Evolutionary conservation across 2,797 vertebrate species (phyloP), one percentile per base, ranked within the genome.

Genomic region (Mormyrops attenuatus): DNA sequence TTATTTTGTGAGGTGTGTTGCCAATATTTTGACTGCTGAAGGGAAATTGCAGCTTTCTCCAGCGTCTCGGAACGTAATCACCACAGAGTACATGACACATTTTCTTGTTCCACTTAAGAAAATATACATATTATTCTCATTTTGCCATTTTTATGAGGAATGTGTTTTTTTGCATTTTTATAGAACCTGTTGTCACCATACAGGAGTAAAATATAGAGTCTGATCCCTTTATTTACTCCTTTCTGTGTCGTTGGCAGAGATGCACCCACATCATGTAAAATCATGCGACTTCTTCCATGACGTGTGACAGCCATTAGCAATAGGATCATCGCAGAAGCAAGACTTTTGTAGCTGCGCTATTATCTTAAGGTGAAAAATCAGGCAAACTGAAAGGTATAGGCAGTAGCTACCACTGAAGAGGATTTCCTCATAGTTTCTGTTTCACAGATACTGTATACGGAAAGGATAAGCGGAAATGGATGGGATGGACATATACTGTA

Each of bases 1-100:
- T 84, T 84, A 22, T 50, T 84, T 84, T 50, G 80, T 84, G 47
- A 84, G 80, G 80, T 84, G 41, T 84, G 50, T 87, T 87, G 50
- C 50, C 52, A 87, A 53, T 55, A 30, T 87, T 57, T 55, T 53
- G 85, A 55, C 30, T 55, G 85, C 50, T 20, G 17, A 20, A 53
- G 50, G 26, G 6, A 85, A 50, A 30, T 52, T 13, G 44, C 84
- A 85, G 11, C 82, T 26, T 13, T 85, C 84, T 50, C 84, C 84
- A 41, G 13, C 5, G 44, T 85, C 44, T 85, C 44, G 11, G n/a
- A 52, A 85, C 20, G 44, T 50, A 85, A 85, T 85, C 82, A 77
- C 34, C 69, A 41, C 69, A 77, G 34, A 38, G 30, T 77, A 77
- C 34, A 41, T 77, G 69, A 77, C 69, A 41, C 17, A 17, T 52